Evolutionary conservation across 2,797 vertebrate genomes (phyloP).

Genomic region (Pipistrellus nathusii): DNA sequence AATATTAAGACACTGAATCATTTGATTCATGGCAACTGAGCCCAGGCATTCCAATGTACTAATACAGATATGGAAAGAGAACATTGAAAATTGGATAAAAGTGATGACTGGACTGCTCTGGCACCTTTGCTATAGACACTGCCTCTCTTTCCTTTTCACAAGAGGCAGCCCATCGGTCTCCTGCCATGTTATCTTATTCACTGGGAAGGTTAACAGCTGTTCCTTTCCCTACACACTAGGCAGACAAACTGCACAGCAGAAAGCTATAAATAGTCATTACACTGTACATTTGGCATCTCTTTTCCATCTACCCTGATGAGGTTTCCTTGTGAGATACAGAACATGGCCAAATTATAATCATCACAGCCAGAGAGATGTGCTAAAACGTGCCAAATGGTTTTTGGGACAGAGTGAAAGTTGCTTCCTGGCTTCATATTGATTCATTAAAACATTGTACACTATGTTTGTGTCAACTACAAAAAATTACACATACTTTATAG

Average conservation of each 20-base stretch:
- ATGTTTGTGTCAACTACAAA: neutral
- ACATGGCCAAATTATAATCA: conserved; percentile 46
- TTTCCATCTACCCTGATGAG: conserved; percentile 34
- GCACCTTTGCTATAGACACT: neutral
- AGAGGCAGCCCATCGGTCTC: neutral
- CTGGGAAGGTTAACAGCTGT: conserved; percentile 56
- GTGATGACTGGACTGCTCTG: neutral
- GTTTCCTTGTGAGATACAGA: conserved; percentile 49
- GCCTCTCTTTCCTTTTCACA: neutral
- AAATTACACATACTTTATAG: neutral
- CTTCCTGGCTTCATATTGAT: conserved; percentile 35
- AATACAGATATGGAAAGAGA: neutral
- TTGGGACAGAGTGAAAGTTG: conserved; percentile 14
- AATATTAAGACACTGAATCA: conserved; percentile 26
- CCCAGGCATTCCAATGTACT: neutral
- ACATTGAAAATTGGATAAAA: neutral
- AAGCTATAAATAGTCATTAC: conserved; percentile 51
- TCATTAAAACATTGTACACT: neutral
- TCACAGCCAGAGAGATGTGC: neutral
- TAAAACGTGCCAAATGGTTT: conserved; percentile 8
- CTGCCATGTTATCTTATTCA: conserved; percentile 50
- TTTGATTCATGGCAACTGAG: conserved; percentile 9
- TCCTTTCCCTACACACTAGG: conserved; percentile 21
- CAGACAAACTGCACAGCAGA: conserved; percentile 63
- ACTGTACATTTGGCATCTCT: conserved; percentile 47